A percentile compares a stretch with the other conserved stretches of the same genome.
Evolutionary conservation across 2,113 vertebrate genomes (phyloP).

Genomic region (Saguinus midas): DNA sequence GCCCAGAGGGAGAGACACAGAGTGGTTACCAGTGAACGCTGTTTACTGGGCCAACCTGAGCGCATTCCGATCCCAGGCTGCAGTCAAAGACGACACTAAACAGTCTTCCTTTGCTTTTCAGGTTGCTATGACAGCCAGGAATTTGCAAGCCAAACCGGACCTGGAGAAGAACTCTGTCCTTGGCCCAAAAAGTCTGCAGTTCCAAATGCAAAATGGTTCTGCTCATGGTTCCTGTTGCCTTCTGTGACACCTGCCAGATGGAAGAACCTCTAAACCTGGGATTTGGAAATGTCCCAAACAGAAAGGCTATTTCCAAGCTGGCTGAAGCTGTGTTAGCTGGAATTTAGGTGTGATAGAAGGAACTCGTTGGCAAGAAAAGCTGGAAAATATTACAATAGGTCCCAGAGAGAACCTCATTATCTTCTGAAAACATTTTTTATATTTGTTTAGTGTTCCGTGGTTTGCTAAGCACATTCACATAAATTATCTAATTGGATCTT

Average conservation of each 20-base stretch:
- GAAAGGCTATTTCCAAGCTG: constrained; percentile 34
- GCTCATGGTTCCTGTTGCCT: constrained; percentile 46
- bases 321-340: neutral
- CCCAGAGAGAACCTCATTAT: constrained; percentile 28
- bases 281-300: neutral
- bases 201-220: constrained; percentile 26
- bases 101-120: constrained; percentile 66
- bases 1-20: neutral
- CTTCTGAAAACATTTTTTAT: neutral
- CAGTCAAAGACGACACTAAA: constrained; percentile 31
- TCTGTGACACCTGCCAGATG: constrained; percentile 60
- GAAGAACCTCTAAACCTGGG: neutral
- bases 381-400: constrained; percentile 53
- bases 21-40: neutral
- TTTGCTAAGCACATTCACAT: constrained; percentile 16
- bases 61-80: neutral
- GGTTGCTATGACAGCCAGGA: constrained; percentile 74
- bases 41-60: constrained; percentile 40
- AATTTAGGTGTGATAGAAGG: constrained; percentile 60
- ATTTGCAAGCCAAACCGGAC: constrained; percentile 68
- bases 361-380: constrained; percentile 51
- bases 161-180: constrained; percentile 63
- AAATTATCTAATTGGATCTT: neutral
- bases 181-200: constrained; percentile 29
- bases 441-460: constrained; percentile 11